A percentile compares a stretch with the other conserved stretches of the same genome.
Evolutionary conservation across 2,888 invertebrate species (phyloP).

Genomic region (Epinotia nisella): DNA sequence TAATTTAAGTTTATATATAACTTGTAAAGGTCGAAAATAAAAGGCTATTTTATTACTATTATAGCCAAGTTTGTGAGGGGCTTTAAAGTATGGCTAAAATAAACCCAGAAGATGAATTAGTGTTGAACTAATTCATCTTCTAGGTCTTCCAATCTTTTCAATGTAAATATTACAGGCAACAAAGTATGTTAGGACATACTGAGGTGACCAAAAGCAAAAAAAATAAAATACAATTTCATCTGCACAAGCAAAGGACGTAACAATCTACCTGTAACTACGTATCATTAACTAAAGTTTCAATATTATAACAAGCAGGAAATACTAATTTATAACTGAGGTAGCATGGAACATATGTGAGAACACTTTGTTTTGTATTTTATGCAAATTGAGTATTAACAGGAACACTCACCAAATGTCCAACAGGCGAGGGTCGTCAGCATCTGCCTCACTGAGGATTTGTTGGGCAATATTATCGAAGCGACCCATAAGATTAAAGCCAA

Average conservation of each 20-base stretch:
- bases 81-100: too few relatives aligned
- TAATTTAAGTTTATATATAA: too few relatives aligned
- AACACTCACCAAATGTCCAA: conserved; percentile 83
- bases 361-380: conserved; percentile 10
- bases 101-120: too few relatives aligned
- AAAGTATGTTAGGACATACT: too few relatives aligned
- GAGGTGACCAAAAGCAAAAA: too few relatives aligned
- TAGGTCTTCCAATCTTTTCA: not conserved
- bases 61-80: too few relatives aligned
- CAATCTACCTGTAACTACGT: not conserved
- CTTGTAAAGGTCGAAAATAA: too few relatives aligned
- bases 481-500: conserved; percentile 83
- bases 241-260: too few relatives aligned
- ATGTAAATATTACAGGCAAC: not conserved
- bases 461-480: conserved; percentile 84
- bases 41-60: too few relatives aligned
- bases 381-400: not conserved
- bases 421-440: conserved; percentile 84
- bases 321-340: conserved; percentile 25
- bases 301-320: conserved; percentile 29
- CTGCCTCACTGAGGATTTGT: conserved; percentile 82
- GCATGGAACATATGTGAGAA: conserved; percentile 7
- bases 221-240: too few relatives aligned
- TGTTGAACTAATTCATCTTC: too few relatives aligned
- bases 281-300: not conserved